These are phyloP conservation scores for Galerucella calmariensis DNA, from an alignment of 2,888 invertebrate species.

Conservation along the genomic window DNA sequence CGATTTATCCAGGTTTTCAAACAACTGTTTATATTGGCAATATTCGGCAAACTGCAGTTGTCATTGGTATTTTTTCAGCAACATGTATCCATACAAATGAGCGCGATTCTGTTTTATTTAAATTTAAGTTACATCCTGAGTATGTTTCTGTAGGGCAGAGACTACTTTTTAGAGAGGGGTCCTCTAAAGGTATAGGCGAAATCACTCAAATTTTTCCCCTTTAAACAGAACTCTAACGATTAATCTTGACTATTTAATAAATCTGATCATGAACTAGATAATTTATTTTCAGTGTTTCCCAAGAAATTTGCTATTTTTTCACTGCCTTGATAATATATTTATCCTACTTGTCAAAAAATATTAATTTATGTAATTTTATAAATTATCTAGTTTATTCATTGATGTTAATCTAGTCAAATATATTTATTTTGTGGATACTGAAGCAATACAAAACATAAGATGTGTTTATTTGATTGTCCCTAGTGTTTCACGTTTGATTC, in stretches of 20 bases:
- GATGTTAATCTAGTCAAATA: conserved; percentile 1
- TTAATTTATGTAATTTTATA: background rate
- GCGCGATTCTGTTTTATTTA: conserved; percentile 86
- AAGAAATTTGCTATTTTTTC: background rate
- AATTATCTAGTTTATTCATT: background rate
- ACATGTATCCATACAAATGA: conserved; percentile 83
- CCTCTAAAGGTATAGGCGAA: conserved; percentile 87
- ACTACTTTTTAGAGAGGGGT: conserved; percentile 84
- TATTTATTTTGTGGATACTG: background rate
- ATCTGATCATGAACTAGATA: conserved; percentile 8
- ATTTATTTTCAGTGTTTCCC: conserved; percentile 7
- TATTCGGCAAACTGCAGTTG: conserved; percentile 93
- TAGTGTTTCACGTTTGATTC: background rate
- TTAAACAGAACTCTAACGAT: background rate
- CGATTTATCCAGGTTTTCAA: conserved; percentile 86
- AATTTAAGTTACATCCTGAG: conserved; percentile 90
- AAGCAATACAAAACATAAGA: background rate
- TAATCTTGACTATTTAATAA: background rate
- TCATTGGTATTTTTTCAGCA: conserved; percentile 78
- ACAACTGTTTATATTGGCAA: conserved; percentile 96
- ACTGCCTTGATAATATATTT: background rate
- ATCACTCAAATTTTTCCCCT: conserved; percentile 79
- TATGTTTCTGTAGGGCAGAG: conserved; percentile 83
- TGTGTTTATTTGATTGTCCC: background rate
- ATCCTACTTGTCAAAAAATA: background rate